These are phyloP conservation scores for Thunnus maccoyii DNA, from an alignment of 2,113 vertebrate species.

Conservation along the genomic window DNA sequence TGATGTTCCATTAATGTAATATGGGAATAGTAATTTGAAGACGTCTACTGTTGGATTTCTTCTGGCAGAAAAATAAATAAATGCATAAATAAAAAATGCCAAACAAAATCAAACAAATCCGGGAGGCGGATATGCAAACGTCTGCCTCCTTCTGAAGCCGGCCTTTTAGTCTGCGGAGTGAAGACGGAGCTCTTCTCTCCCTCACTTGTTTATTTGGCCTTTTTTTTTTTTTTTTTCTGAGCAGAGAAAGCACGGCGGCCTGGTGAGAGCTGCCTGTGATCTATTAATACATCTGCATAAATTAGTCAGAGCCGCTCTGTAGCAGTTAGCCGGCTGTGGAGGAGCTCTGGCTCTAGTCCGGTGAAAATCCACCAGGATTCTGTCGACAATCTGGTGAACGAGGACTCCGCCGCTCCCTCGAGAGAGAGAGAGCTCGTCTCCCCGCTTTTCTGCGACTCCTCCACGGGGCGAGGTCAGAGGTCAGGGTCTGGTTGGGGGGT, in stretches of 20 bases:
- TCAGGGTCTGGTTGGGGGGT: not conserved
- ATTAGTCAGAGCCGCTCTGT: constrained; percentile 64
- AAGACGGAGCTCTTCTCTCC: constrained; percentile 32
- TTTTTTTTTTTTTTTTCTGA: constrained; percentile 24
- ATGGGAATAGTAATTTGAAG: constrained; percentile 1
- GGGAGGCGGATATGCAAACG: constrained; percentile 23
- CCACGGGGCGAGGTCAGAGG: constrained; percentile 4
- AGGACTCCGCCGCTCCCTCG: not conserved
- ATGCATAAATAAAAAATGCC: constrained; percentile 37
- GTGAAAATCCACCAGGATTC: constrained; percentile 52
- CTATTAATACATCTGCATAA: constrained; percentile 74
- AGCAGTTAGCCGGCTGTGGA: constrained; percentile 59
- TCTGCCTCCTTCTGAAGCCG: constrained; percentile 13
- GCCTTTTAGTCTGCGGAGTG: constrained; percentile 29
- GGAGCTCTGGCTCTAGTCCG: constrained; percentile 51
- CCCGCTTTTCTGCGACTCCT: not conserved
- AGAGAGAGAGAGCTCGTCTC: not conserved
- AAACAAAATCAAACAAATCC: constrained; percentile 49
- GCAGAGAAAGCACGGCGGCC: constrained; percentile 30
- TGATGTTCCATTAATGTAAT: not conserved
- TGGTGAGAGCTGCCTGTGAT: constrained; percentile 65
- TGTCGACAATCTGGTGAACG: constrained; percentile 48
- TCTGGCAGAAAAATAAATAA: constrained; percentile 34
- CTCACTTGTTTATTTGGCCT: constrained; percentile 56
- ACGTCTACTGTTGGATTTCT: constrained; percentile 5